Percentiles rank a stretch among this genome's conserved stretches.
These are phyloP conservation scores for Drosophila falleni DNA, from an alignment of 2,888 invertebrate genomes.

Conservation along the genomic window DNA sequence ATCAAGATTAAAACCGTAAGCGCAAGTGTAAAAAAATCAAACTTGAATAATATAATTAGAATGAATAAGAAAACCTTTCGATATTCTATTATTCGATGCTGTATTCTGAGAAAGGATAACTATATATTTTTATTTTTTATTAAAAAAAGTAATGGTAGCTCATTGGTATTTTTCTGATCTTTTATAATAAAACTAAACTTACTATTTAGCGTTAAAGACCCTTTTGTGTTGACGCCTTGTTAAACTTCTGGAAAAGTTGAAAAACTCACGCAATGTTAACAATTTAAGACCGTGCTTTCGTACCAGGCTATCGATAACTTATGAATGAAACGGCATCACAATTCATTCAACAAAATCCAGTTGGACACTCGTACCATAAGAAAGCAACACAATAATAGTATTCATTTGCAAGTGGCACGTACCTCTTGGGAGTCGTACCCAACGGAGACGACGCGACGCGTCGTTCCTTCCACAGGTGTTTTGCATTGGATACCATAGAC, in stretches of 20 bases:
- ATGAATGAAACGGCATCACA: conserved; percentile 40
- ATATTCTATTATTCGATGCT: too few species aligned
- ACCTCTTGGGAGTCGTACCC: conserved; percentile 40
- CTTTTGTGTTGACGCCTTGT: too few species aligned
- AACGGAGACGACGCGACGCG: conserved; percentile 12
- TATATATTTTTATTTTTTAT: too few species aligned
- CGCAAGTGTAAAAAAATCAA: too few species aligned
- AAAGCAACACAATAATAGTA: conserved; percentile 11
- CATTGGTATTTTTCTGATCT: too few species aligned
- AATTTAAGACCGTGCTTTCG: conserved; percentile 16
- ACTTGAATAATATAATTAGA: too few species aligned
- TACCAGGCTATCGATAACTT: conserved; percentile 34
- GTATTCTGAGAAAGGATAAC: too few species aligned
- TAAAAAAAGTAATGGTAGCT: too few species aligned
- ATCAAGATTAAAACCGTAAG: too few species aligned
- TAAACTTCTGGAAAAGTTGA: neutral
- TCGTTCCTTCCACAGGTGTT: conserved; percentile 45
- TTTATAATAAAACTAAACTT: too few species aligned
- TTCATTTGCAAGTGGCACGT: conserved; percentile 51
- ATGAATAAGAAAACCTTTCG: too few species aligned
- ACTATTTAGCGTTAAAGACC: too few species aligned
- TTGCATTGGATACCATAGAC: conserved; percentile 29
- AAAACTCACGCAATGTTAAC: neutral
- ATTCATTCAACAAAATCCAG: conserved; percentile 35
- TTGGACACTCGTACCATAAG: conserved; percentile 15